These are phyloP conservation scores for Gymnodraco acuticeps DNA, from an alignment of 2,797 vertebrate species.

Conservation along the genomic window DNA sequence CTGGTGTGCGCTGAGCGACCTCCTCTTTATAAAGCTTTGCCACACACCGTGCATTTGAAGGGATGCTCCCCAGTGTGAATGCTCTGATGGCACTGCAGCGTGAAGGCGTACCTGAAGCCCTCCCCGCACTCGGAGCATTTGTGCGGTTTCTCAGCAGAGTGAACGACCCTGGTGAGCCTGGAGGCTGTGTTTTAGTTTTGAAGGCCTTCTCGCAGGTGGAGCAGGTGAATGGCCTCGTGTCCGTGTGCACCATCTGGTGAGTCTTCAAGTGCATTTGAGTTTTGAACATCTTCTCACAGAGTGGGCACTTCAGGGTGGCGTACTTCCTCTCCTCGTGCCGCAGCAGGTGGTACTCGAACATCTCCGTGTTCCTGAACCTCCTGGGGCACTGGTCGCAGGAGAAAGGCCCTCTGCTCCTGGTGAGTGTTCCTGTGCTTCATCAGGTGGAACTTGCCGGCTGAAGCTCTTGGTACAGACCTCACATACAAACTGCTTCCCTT, in stretches of 20 bases:
- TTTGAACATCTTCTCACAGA: slow-evolving; percentile 73
- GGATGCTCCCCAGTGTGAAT: slow-evolving; percentile 65
- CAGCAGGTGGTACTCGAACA: slow-evolving; percentile 65
- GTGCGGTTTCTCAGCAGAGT: slow-evolving; percentile 59
- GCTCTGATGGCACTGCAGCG: slow-evolving; percentile 68
- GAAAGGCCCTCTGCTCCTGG: slow-evolving; percentile 48
- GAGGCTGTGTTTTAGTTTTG: slow-evolving; percentile 69
- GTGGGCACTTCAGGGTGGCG: slow-evolving; percentile 47
- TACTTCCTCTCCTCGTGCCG: slow-evolving; percentile 69
- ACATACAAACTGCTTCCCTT: slow-evolving; percentile 55
- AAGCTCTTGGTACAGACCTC: slow-evolving; percentile 69
- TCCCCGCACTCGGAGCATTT: slow-evolving; percentile 67
- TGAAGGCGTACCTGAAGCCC: slow-evolving; percentile 67
- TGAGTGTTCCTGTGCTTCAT: slow-evolving; percentile 73
- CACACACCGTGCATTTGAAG: slow-evolving; percentile 59
- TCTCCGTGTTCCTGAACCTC: slow-evolving; percentile 42
- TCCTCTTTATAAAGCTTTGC: slow-evolving; percentile 63
- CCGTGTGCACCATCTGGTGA: slow-evolving; percentile 66
- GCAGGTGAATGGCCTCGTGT: slow-evolving; percentile 60
- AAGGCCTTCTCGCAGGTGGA: slow-evolving; percentile 67
- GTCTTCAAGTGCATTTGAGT: slow-evolving; percentile 64
- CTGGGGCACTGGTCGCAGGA: slow-evolving; percentile 66
- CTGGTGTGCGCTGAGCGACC: slow-evolving; percentile 71
- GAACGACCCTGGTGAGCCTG: slow-evolving; percentile 65
- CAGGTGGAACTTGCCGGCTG: slow-evolving; percentile 64